These are phyloP conservation scores for Cryptocephalus primarius DNA, from an alignment of 2,888 invertebrate species.

Conservation along the genomic window DNA sequence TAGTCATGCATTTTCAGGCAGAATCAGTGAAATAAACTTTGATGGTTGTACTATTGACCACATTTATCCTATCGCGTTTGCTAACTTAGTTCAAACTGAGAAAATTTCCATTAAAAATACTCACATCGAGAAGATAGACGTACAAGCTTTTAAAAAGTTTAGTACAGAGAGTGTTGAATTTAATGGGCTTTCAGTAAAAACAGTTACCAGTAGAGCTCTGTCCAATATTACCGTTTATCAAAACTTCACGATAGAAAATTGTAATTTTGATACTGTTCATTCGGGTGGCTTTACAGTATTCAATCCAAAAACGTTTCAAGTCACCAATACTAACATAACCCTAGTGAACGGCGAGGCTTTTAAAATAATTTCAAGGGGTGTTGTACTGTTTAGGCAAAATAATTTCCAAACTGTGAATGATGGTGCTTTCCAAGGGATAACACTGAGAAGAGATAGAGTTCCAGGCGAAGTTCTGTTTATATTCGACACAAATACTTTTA, in stretches of 20 bases:
- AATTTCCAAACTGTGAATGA: constrained; percentile 44
- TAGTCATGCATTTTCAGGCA: constrained; percentile 55
- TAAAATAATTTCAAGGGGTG: constrained; percentile 48
- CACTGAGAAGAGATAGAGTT: constrained; percentile 39
- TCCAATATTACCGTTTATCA: constrained; percentile 62
- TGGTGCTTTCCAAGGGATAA: constrained; percentile 53
- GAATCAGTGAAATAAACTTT: constrained; percentile 57
- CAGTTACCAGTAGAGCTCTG: constrained; percentile 59
- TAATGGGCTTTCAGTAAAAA: constrained; percentile 47
- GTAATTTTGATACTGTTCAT: constrained; percentile 50
- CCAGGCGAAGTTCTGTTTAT: constrained; percentile 39
- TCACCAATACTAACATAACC: constrained; percentile 48
- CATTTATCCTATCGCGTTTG: constrained; percentile 63
- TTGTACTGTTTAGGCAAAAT: constrained; percentile 57
- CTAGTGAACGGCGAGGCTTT: constrained; percentile 56
- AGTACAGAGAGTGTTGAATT: constrained; percentile 54
- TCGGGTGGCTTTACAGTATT: constrained; percentile 60
- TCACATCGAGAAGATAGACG: constrained; percentile 48
- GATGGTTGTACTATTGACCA: constrained; percentile 48
- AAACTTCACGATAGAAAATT: constrained; percentile 54
- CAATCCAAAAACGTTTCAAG: constrained; percentile 49
- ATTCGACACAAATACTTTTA: constrained; percentile 55
- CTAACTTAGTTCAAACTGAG: constrained; percentile 47
- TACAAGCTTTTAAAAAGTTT: constrained; percentile 71
- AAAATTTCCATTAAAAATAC: constrained; percentile 53